Conservation (phyloP, 2,888 invertebrate genomes). For the Ametastegia equiseti region DNA sequence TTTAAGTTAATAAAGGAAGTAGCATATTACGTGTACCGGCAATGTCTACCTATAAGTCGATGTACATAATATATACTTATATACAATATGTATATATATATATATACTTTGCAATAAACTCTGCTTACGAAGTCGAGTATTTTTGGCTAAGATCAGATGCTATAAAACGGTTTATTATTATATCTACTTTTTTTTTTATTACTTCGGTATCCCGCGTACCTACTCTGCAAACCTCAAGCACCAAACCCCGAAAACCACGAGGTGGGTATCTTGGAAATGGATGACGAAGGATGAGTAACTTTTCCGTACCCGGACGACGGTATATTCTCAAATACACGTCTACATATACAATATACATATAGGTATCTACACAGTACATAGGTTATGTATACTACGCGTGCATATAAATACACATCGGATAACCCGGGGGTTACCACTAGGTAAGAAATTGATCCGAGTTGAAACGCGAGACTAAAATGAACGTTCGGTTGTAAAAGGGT, state of each 20-base stretch:
- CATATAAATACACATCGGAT: constrained; percentile 15
- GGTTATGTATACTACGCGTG: not conserved
- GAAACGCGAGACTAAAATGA: not conserved
- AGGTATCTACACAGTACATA: not conserved
- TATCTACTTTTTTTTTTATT: constrained; percentile 6
- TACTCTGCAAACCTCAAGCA: not conserved
- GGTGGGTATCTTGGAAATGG: constrained; percentile 6
- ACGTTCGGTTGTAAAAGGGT: constrained; percentile 17
- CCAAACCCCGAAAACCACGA: not conserved
- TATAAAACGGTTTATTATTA: constrained; percentile 31
- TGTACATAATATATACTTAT: not conserved
- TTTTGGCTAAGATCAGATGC: constrained; percentile 27
- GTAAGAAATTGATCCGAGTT: constrained; percentile 10
- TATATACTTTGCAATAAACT: constrained; percentile 2
- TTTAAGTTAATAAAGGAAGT: constrained; percentile 22
- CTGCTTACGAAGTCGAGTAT: constrained; percentile 4
- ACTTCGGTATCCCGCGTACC: not conserved
- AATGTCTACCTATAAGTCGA: not conserved
- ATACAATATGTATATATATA: not conserved
- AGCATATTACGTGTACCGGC: not conserved
- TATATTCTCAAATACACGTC: not conserved
- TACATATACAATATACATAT: no score
- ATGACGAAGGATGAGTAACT: constrained; percentile 5
- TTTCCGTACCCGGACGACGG: constrained; percentile 16
- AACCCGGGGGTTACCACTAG: constrained; percentile 17